Base-by-base conservation (phyloP, 2,113 vertebrate genomes). In the Gallinago paraguaiae region DNA sequence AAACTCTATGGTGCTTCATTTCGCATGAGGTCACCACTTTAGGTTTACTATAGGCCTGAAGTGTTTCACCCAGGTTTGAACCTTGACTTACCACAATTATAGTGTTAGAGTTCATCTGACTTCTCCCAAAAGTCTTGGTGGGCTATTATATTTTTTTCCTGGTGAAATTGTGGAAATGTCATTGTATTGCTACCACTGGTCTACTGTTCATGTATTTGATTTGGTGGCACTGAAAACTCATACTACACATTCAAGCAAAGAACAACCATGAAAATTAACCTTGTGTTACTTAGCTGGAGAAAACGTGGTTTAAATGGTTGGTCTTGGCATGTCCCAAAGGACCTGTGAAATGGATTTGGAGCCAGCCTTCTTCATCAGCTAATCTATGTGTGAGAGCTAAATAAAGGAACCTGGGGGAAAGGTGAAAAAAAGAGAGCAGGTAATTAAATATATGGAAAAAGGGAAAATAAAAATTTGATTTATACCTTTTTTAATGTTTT, bases 1-100 rank as follows among this genome's bases (percentile, higher is more conserved):
- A 45, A 84, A 41, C 17, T 51, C 84, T 48, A 51, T 22, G 22
- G 39, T 92, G 43, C 27, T 84, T 78, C 79, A 61, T 90, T 91
- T 90, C 6, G 5, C 37, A 68, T 87, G 61, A 95, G 67, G 78
- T 95, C 84, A 87, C 27, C n/a, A 35, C n/a, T 89, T 91, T 11
- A 82, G 45, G 45, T 92, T 96, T 92, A 87, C 43, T 92, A 10
- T 27, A 63, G 10, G 33, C 86, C 51, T 88, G 57, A 96, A 92
- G 69, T 71, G 50, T 82, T 95, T 93, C 86, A 96, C 92, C 86
- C 12, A 72, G 17, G 16, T 93, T 97, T 96, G 86, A 93, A 88
- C 90, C 13, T 63, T 56, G 80, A 37, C 46, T 30, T 78, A 88
- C 64, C 76, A 92, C 69, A 92, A 93, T 77, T 90, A 78, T 10